Base-by-base conservation (phyloP, 1,140 invertebrate genomes). In the Pogonomyrmex californicus region DNA sequence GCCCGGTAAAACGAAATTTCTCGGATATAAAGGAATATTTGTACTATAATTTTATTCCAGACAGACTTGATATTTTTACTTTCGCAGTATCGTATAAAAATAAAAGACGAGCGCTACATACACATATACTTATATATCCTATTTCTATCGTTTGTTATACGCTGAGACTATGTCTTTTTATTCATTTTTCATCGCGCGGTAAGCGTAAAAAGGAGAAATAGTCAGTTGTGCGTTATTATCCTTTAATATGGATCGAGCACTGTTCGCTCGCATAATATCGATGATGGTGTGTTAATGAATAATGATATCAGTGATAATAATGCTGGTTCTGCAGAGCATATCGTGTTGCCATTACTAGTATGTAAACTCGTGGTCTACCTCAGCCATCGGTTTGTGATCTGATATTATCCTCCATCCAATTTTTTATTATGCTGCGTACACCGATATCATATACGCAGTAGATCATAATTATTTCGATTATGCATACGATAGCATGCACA, bases 271-370 rank as follows among this genome's bases (percentile, higher is more conserved):
- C 54, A 47, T 49, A 83, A 83, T 75, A 83, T 75, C 49, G 79
- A 75, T 60, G 68, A n/a, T 23, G 66, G 14, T 60, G 54, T 51
- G 54, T 73, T 83, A 83, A 83, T 83, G 79, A 83, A 83, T 83
- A 83, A 83, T 75, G 54, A 83, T 83, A 83, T 83, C 49, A 62
- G 6, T 23, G 79, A 83, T 75, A 73, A 83, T 83, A 75, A 73
- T 75, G 66, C 51, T 58, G 54, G 47, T 14, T 81, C 36, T 54
- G 14, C 77, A 41, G 66, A 58, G 51, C 79, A 33, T 44, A 75
- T 83, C 79, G 38, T 38, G 68, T 51, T 60, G 68, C 54, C 54
- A 75, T 82, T 73, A 73, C 54, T 58, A 73, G 66, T 47, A 47
- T 82, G 54, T 73, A 82, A 82, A 82, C 51, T 65, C 38, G 66